Percentiles rank a stretch among this genome's conserved stretches.
These are phyloP conservation scores for Tenthredo livida DNA, from an alignment of 2,888 invertebrate genomes.

Conservation along the genomic window DNA sequence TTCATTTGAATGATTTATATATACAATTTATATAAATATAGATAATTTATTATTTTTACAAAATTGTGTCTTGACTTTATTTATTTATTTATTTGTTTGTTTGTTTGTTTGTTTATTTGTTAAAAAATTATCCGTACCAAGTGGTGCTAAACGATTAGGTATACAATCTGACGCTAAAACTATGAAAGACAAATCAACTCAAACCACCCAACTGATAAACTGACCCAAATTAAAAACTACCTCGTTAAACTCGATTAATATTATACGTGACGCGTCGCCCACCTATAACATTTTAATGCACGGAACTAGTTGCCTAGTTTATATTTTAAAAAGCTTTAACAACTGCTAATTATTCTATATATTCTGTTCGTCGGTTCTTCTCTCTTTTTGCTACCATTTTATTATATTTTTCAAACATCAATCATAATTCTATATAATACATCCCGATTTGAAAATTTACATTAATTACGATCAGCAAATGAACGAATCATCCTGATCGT, in stretches of 20 bases:
- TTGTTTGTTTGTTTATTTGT: neutral
- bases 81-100: slow-evolving; percentile 58
- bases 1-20: slow-evolving; percentile 68
- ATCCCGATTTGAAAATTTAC: neutral
- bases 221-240: slow-evolving; percentile 24
- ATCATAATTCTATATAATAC: neutral
- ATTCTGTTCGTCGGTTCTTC: neutral
- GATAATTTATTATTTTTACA: slow-evolving; percentile 75
- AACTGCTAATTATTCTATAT: slow-evolving; percentile 18
- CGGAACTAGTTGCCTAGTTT: slow-evolving; percentile 6
- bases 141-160: slow-evolving; percentile 59
- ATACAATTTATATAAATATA: slow-evolving; percentile 76
- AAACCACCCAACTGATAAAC: slow-evolving; percentile 50
- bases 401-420: neutral
- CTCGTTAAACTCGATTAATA: slow-evolving; percentile 12
- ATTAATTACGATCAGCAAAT: neutral
- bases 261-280: slow-evolving; percentile 42
- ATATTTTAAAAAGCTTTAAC: neutral
- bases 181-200: slow-evolving; percentile 47
- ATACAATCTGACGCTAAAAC: slow-evolving; percentile 34
- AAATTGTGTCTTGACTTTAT: slow-evolving; percentile 69
- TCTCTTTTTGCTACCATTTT: neutral
- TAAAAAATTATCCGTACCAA: slow-evolving; percentile 57
- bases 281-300: slow-evolving; percentile 53
- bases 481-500: neutral